A percentile compares a stretch with the other conserved stretches of the same genome.
phyloP scores from a whole-genome alignment of 2,888 invertebrate species.

The Rhagium mordax region DNA sequence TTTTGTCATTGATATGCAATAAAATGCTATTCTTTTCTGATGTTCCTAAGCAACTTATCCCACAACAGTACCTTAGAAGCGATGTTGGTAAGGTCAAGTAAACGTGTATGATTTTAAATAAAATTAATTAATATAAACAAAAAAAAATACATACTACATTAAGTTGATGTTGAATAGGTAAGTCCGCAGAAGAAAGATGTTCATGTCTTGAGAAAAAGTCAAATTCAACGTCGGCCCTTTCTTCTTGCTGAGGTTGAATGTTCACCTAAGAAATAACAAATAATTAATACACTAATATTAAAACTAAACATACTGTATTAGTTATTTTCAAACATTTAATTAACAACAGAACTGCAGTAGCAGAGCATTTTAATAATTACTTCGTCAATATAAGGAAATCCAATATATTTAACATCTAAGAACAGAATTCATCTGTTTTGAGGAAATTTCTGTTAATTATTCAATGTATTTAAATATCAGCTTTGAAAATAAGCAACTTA shows the following conservation, averaged over 20 bases:
- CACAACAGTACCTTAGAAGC: background rate
- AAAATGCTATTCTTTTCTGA: no score
- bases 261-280: conserved; percentile 74
- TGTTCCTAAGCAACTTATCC: background rate
- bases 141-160: conserved; percentile 50
- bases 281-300: background rate
- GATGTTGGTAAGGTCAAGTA: no score
- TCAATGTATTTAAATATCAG: no score
- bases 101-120: background rate
- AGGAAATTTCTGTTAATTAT: no score
- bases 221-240: conserved; percentile 76
- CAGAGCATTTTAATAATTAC: no score
- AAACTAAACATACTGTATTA: background rate
- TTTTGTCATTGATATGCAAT: no score
- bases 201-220: conserved; percentile 94
- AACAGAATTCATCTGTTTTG: no score
- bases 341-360: no score
- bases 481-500: no score
- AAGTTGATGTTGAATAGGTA: conserved; percentile 45
- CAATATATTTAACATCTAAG: no score
- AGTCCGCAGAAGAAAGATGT: conserved; percentile 57
- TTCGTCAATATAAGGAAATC: no score
- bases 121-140: background rate
- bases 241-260: conserved; percentile 77
- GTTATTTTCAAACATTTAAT: no score